Base-by-base conservation (phyloP, 2,888 invertebrate genomes). In the Scaptomyza polygonia region DNA sequence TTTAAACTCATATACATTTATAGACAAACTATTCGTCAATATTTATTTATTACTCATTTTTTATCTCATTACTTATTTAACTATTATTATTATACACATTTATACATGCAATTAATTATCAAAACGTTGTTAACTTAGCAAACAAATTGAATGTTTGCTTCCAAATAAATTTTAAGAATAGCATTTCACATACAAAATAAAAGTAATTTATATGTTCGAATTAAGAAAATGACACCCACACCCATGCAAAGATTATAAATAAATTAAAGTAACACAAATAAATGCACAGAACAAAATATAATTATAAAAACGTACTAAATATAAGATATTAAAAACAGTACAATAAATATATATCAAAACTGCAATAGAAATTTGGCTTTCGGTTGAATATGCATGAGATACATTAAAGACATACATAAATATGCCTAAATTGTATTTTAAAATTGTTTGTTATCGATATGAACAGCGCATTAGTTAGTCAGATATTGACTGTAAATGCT, bases 91-190 rank as follows among this genome's bases (percentile, higher is more conserved):
- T 32, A 48, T 36, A 36, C 6, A 34, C n/a, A 25, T 4, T 36
- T 59, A 49, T 49, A 25, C 14, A 14, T 25, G 11, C 34, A 34
- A 27, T 44, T n/a, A 51, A 55, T 53, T 62, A 70, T 62, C 39
- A 42, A 74, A 62, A 52, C 62, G 80, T 81, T 81, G 72, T 82
- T 79, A 68, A 79, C 62, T 58, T 59, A 52, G 76, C 73, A 77
- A 68, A 53, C 67, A 49, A 59, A 64, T 65, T 44, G 39, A 32
- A 64, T 55, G 71, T 78, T 81, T 81, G 81, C 81, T 81, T 77
- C 69, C 67, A 79, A 48, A 65, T 69, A 56, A 63, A 66, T 45
- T n/a, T 40, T 79, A 83, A 81, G 79, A 54, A 72, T 83, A 83
- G 82, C 81, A 82, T 82, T 82, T 82, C 83, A 72, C 61, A 49